Evolutionary conservation across 2,888 invertebrate species (phyloP), one percentile per base, ranked within the genome.

Genomic region (Panopea generosa): DNA sequence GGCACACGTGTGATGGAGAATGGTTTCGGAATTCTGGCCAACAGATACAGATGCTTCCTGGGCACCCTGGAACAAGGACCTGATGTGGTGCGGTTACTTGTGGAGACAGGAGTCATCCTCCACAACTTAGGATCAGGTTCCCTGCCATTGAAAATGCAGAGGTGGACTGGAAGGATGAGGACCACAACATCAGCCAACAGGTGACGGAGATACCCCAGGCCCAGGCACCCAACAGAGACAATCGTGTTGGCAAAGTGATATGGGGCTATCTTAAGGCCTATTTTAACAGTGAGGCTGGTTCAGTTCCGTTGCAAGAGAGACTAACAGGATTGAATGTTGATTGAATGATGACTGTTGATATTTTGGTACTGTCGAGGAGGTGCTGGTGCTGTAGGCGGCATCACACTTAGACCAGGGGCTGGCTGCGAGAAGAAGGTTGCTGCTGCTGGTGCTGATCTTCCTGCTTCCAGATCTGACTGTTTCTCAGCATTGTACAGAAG

Each of bases 41-140:
- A 67, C 57, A 57, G 67, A 47, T 67, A 50, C 49, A 57, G 59
- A 59, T 59, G 57, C 50, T 59, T 67, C 67, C 49, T 59, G 27
- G 59, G 59, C 33, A 59, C 67, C 50, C 57, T 67, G 49, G 59
- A 59, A 59, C 67, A 67, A 59, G 57, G 26, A 57, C 59, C 67
- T 57, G 67, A 67, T 49, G 43, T 38, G n/a, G 50, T 67, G 59
- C 49, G 67, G 50, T 38, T 59, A 47, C 57, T 71, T 20, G 66
- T 66, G 56, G 56, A 66, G 45, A 57, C 66, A 47, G 60, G 52
- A 40, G 18, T 63, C 55, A 60, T 61, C 55, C 70, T 78, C 55
- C 75, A 77, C 50, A 78, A 78, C 67, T 47, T 74, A 60, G 75
- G 61, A 70, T 62, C 53, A 53, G 74, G 62, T 75, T 69, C 57